Base-by-base conservation (phyloP, 2,797 vertebrate species). In the Anas georgica region DNA sequence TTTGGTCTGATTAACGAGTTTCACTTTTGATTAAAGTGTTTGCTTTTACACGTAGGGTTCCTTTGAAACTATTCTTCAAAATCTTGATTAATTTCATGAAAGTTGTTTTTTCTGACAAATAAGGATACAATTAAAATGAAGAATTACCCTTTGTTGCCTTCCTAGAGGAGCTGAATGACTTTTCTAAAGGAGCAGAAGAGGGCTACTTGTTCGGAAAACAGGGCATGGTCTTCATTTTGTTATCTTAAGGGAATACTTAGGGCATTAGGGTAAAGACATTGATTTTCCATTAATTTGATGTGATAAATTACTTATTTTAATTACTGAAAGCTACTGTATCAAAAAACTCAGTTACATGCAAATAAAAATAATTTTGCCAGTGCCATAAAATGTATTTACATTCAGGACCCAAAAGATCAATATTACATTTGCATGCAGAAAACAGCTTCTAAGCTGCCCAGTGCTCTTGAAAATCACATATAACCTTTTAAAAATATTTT, bases 401-500 rank as follows among this genome's bases (percentile, higher is more conserved):
- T 15, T 89, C 21, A 39, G 16, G 85, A 67, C 8, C 5, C 67
- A 67, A 26, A 79, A 64, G 76, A 43, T 56, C 6, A 18, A 12
- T 39, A 17, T 43, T 45, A 62, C n/a, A 21, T 78, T 90, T 88
- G 67, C 21, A 77, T 16, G 41, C 33, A 72, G 39, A 83, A 17
- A 81, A 69, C 26, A 55, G 26, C 18, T 62, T 41, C 23, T 74
- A 0, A 6, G 4, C 70, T 80, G 79, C 7, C 14, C 10, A 45
- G 28, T 54, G 12, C 66, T 60, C 54, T n/a, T 52, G 45, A 81
- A 83, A 73, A 73, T 29, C 22, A 72, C 14, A 33, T 33, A 2
- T 59, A 82, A 69, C 17, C 20, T 59, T 88, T 56, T 35, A 28
- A 94, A 92, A 87, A 22, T 95, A 52, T 93, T 89, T 98, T 98